These are phyloP conservation scores for Conomelus anceps DNA, from an alignment of 2,888 invertebrate genomes.

Conservation along the genomic window DNA sequence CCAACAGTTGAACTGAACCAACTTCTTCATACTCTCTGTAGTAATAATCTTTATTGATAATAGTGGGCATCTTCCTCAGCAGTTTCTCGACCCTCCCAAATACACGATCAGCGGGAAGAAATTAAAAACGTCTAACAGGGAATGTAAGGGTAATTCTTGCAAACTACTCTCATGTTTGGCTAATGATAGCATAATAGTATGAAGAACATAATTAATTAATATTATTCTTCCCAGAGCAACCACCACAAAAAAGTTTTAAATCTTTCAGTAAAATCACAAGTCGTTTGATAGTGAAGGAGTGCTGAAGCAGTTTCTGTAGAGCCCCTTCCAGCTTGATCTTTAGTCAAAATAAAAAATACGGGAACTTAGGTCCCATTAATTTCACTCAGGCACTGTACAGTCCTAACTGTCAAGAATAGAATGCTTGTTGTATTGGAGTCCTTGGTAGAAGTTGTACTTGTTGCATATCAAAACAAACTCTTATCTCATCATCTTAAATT, in stretches of 20 bases:
- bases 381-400: neutral
- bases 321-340: slow-evolving; percentile 14
- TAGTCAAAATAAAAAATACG: neutral
- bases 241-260: neutral
- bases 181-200: too few species aligned
- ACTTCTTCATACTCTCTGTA: too few species aligned
- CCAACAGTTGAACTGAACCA: too few species aligned
- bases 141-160: too few species aligned
- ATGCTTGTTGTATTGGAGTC: slow-evolving; percentile 8
- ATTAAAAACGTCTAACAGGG: too few species aligned
- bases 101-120: too few species aligned
- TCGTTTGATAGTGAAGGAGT: neutral
- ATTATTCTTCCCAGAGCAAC: slow-evolving; percentile 7
- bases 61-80: too few species aligned
- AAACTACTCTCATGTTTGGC: too few species aligned
- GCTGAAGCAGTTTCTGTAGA: neutral
- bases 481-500: neutral
- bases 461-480: neutral
- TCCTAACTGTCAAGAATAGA: neutral
- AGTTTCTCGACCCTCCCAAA: too few species aligned
- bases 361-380: neutral
- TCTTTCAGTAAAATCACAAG: neutral
- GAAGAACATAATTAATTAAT: neutral
- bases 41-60: too few species aligned
- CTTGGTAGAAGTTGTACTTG: slow-evolving; percentile 5